Evolutionary conservation across 2,888 invertebrate species (phyloP).

Genomic region (Protophormia terraenovae): DNA sequence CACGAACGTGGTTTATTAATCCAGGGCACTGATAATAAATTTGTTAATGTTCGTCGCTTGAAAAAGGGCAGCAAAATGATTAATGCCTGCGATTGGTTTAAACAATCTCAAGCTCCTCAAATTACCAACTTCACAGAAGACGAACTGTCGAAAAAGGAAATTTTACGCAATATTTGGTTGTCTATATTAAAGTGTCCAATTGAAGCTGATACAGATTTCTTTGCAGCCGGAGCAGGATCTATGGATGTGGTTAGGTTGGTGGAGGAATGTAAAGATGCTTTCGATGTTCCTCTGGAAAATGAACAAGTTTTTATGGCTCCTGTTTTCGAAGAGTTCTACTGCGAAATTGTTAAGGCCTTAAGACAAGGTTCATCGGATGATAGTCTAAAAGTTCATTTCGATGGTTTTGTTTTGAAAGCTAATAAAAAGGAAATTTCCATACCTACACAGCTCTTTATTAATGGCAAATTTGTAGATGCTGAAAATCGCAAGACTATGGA

Average conservation of each 20-base stretch:
- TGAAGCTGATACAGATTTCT: conserved; percentile 93
- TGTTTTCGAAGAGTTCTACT: conserved; percentile 90
- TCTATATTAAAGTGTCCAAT: conserved; percentile 90
- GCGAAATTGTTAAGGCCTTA: conserved; percentile 85
- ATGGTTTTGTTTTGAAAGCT: conserved; percentile 88
- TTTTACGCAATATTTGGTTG: conserved; percentile 89
- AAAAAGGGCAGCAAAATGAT: conserved; percentile 92
- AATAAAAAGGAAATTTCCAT: conserved; percentile 93
- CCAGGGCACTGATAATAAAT: conserved; percentile 89
- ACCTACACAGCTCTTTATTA: conserved; percentile 94
- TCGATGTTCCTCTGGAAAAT: conserved; percentile 90
- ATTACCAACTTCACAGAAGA: conserved; percentile 87
- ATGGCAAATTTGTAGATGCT: conserved; percentile 93
- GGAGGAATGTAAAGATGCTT: conserved; percentile 94
- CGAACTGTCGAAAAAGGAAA: conserved; percentile 87
- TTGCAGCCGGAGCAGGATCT: conserved; percentile 96
- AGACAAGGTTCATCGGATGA: conserved; percentile 85
- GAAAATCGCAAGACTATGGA: conserved; percentile 85
- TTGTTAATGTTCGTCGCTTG: conserved; percentile 89
- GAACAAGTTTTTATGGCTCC: conserved; percentile 97
- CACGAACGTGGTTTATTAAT: conserved; percentile 91
- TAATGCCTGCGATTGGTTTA: conserved; percentile 89
- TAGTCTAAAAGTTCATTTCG: conserved; percentile 83
- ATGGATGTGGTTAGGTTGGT: conserved; percentile 97
- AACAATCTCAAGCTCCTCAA: conserved; percentile 82